Percentiles rank a stretch among this genome's conserved stretches.
Evolutionary conservation across 2,113 vertebrate species (phyloP).

Genomic region (Dromaius novaehollandiae): DNA sequence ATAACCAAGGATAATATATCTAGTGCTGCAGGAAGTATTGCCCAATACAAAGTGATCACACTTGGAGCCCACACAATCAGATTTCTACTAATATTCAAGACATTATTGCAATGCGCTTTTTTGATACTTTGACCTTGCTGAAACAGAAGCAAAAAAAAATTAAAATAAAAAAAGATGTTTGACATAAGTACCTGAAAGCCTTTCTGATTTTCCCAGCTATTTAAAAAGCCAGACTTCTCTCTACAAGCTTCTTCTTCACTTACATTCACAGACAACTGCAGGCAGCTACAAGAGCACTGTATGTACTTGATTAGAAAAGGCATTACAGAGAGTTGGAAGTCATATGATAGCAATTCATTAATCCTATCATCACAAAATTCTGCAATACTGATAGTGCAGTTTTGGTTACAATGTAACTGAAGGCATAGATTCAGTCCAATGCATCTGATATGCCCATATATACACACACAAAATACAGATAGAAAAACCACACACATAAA

Average conservation of each 20-base stretch:
- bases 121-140: neutral
- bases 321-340: neutral
- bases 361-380: neutral
- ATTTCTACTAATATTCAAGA: neutral
- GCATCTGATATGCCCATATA: neutral
- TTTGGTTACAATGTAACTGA: neutral
- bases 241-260: neutral
- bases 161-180: neutral
- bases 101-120: neutral
- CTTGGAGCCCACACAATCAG: neutral
- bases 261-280: neutral
- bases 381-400: neutral
- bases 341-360: neutral
- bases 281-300: neutral
- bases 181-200: neutral
- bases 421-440: neutral
- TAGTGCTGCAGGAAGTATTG: neutral
- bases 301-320: neutral
- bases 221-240: neutral
- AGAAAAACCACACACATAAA: fast-evolving
- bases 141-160: neutral
- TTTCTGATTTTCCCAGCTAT: neutral
- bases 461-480: neutral
- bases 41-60: neutral
- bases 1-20: neutral